Evolutionary conservation across 1,140 invertebrate species (phyloP), one percentile per base, ranked within the genome.

Genomic region (Campoletis sonorensis): DNA sequence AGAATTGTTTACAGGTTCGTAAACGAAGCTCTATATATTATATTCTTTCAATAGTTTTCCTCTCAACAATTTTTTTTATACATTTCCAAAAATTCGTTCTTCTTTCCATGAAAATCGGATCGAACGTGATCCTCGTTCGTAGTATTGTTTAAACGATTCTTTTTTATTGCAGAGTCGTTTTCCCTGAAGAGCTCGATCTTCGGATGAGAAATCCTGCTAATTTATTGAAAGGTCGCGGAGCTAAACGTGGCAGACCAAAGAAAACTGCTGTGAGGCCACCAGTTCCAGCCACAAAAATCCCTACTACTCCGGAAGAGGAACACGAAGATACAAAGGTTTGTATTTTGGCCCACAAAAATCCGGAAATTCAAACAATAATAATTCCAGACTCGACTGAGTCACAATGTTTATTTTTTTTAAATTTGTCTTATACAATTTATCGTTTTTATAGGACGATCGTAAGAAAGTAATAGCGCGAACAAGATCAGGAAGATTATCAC

Each of bases 381-480:
- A 5, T 8, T 54, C 13, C 8, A 1, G 11, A 45, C 40, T 13
- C 13, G 40, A 11, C 8, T 45, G 1, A 11, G 5, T 45, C 40
- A 45, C 30, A 33, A 33, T 33, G n/a, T n/a, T n/a, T n/a, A n/a
- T n/a, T n/a, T 33, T 33, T 33, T 33, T 33, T 33, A 33, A 33
- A 33, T 33, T 45, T 10, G 2, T 8, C 5, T 45, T 45, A 45
- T 4, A 45, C 40, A 11, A 45, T 45, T 18, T 21, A n/a, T 26
- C 21, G 4, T 45, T n/a, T 58, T 68, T 88, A 4, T 86, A 93
- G 89, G 94, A 94, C 83, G 93, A 92, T 61, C 91, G 92, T 23
- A 94, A 95, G 82, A 94, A 94, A 84, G 92, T 93, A 5, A 84
- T 94, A 4, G 93, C 94, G 0, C 90, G 94, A 67, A 95, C 94